Conservation (phyloP, 2,797 vertebrate genomes). For the Catharus ustulatus region DNA sequence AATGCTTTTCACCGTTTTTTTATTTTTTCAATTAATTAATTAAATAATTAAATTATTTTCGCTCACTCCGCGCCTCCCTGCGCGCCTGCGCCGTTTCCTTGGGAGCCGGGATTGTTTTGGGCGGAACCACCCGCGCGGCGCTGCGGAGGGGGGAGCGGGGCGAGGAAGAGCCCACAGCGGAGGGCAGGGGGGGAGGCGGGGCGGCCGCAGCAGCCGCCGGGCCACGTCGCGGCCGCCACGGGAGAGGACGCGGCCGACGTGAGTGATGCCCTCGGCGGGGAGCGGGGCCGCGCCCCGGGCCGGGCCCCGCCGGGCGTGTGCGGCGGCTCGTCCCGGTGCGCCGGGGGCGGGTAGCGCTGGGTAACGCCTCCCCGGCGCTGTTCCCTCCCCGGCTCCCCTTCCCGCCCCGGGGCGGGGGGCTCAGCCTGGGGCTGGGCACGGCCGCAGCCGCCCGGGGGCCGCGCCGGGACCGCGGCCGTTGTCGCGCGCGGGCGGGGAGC, state of each 20-base stretch:
- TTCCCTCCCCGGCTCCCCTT: not conserved
- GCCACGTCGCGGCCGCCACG: not conserved
- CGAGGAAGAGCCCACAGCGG: not conserved
- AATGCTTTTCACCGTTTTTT: not conserved
- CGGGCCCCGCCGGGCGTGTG: not conserved
- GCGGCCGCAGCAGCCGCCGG: not conserved
- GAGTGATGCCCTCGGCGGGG: not conserved
- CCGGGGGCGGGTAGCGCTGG: not conserved
- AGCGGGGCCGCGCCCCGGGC: too few species aligned
- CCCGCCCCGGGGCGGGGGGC: not conserved
- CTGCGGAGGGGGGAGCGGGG: not conserved
- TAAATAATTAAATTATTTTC: too few species aligned
- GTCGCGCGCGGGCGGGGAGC: not conserved
- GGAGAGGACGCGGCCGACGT: not conserved
- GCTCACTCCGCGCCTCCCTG: not conserved
- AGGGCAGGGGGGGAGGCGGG: not conserved
- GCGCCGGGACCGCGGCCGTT: not conserved
- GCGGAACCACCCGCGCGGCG: not conserved
- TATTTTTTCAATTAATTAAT: not conserved
- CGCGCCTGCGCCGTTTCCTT: not conserved
- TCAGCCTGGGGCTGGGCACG: not conserved
- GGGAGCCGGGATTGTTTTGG: conserved; percentile 40
- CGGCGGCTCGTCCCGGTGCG: not conserved
- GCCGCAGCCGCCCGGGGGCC: not conserved
- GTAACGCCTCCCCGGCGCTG: not conserved